Base-by-base conservation (phyloP, 2,888 invertebrate genomes). In the Metalampra italica region DNA sequence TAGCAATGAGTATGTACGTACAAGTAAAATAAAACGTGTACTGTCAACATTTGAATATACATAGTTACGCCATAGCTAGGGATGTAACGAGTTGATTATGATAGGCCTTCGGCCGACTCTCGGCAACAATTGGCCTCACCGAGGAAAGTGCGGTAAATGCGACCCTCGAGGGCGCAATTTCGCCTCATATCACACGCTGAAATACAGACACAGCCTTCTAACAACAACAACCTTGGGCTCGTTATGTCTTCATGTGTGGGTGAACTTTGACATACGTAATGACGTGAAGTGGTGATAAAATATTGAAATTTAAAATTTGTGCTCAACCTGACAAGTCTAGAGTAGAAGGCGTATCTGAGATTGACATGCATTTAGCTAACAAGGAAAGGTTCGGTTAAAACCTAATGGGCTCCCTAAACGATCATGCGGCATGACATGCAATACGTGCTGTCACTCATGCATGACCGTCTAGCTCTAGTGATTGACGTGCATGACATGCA, bases 51-150 rank as follows among this genome's bases (percentile, higher is more conserved):
- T n/a, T 22, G 5, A 22, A 5, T 22, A 22, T 22, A 22, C 22
- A 22, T 22, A 22, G 22, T 22, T 22, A 22, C 22, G 22, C 22
- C 22, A 22, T 22, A 3, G 22, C 22, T 57, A 60, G n/a, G n/a
- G n/a, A n/a, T n/a, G n/a, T 66, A 66, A 64, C 62, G 56, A 60
- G 62, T 57, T 62, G 61, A 64, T 65, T 65, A 61, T 62, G 60
- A 67, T 57, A 59, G 56, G 47, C 41, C 45, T 49, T 45, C 53
- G 36, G 46, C 22, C 40, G 15, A 38, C 44, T 22, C 38, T 22
- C 38, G 9, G 34, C 42, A 15, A 42, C 34, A 50, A 43, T 43
- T 52, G 55, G 47, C 49, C 47, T 22, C 40, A 44, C 50, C 47
- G 15, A 38, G 51, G 60, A 63, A 61, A 67, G 61, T 59, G 62